Percentiles rank a stretch among this genome's conserved stretches.
These are phyloP conservation scores for Hipposideros armiger DNA, from an alignment of 2,113 vertebrate genomes.

Conservation along the genomic window DNA sequence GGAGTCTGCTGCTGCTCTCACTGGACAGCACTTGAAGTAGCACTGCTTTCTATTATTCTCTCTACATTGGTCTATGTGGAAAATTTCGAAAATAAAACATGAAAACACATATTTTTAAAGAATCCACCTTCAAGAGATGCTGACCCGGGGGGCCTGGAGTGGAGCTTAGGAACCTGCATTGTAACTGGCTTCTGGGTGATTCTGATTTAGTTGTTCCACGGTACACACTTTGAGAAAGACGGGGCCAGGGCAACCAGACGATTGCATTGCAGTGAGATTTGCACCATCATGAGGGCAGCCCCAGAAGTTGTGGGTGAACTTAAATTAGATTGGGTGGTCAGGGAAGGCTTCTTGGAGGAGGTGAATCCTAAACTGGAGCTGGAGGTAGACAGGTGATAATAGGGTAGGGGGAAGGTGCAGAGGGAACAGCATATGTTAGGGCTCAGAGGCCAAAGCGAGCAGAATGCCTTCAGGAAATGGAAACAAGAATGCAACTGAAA, in stretches of 20 bases:
- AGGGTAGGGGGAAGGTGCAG: not conserved
- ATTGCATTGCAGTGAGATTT: fast-evolving
- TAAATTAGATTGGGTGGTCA: not conserved
- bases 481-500: fast-evolving
- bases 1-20: not conserved
- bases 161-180: not conserved
- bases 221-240: not conserved
- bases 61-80: not conserved
- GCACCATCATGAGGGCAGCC: fast-evolving
- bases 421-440: not conserved
- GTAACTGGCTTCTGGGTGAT: not conserved
- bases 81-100: not conserved
- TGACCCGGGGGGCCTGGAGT: not conserved
- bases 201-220: fast-evolving
- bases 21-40: fast-evolving
- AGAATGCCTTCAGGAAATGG: not conserved
- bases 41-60: fast-evolving
- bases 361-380: not conserved
- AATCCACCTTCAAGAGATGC: not conserved
- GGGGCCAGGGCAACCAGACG: not conserved
- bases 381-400: not conserved
- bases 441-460: not conserved
- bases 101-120: not conserved
- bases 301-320: not conserved
- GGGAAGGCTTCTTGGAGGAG: not conserved